Conservation (phyloP, 2,888 invertebrate species). For the Xestia xanthographa region DNA sequence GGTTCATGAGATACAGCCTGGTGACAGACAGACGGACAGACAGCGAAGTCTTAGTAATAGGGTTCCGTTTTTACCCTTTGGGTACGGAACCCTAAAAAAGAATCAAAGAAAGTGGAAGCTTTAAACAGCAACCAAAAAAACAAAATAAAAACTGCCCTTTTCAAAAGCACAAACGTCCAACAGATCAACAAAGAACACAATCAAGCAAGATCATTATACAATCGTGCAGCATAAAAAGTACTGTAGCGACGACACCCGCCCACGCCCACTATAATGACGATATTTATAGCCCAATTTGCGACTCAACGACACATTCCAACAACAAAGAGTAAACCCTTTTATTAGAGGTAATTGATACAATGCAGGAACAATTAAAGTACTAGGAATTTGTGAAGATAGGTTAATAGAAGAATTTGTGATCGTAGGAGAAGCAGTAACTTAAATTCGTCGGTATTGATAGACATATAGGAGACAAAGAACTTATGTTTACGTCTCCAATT, state of each 20-base stretch:
- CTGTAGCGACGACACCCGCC: conserved; percentile 72
- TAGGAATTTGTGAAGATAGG: conserved; percentile 59
- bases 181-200: conserved; percentile 59
- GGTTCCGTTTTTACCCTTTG: no score
- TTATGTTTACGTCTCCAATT: conserved; percentile 12
- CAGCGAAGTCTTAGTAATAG: no score
- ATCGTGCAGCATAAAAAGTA: conserved; percentile 78
- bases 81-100: no score
- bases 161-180: conserved; percentile 35
- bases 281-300: conserved; percentile 83
- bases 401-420: conserved; percentile 41
- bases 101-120: not conserved
- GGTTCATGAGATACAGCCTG: no score
- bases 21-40: no score
- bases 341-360: conserved; percentile 84
- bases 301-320: conserved; percentile 78
- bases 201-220: conserved; percentile 72
- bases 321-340: conserved; percentile 73
- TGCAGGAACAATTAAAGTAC: conserved; percentile 79
- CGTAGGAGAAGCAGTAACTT: conserved; percentile 17
- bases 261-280: conserved; percentile 76
- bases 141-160: conserved; percentile 15
- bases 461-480: conserved; percentile 12
- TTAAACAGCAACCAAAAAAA: not conserved
- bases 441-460: conserved; percentile 3